Conservation (phyloP, 2,797 vertebrate species). For the Scyliorhinus canicula region DNA sequence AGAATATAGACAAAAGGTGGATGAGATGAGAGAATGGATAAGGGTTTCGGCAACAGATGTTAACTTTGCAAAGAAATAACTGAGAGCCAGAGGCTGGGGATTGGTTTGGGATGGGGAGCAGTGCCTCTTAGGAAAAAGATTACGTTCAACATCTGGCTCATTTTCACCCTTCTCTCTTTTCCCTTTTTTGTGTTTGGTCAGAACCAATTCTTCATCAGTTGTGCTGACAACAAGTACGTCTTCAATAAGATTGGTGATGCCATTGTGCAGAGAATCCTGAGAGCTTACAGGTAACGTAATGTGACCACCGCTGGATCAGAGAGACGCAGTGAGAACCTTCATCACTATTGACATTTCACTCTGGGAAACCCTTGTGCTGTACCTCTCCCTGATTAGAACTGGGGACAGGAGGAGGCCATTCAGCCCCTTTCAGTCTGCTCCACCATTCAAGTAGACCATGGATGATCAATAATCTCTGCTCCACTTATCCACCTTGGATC, state of each 20-base stretch:
- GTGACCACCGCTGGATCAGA: too few relatives aligned
- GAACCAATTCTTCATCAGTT: conserved; percentile 99
- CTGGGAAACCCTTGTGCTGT: neutral
- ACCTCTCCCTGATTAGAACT: too few relatives aligned
- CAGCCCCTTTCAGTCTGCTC: too few relatives aligned
- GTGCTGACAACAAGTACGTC: conserved; percentile 80
- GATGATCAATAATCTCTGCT: neutral
- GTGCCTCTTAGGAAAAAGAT: neutral
- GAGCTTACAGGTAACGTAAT: conserved; percentile 73
- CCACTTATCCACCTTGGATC: neutral
- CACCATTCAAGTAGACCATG: too few relatives aligned
- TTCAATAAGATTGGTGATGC: conserved; percentile 88
- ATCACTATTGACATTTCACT: neutral
- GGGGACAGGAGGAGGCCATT: neutral
- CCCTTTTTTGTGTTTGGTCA: conserved; percentile 45
- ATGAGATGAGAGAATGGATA: neutral
- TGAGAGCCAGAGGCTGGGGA: neutral
- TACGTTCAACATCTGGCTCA: neutral
- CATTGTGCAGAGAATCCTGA: conserved; percentile 80
- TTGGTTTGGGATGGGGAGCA: neutral
- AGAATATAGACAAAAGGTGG: too few relatives aligned
- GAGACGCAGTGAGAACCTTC: too few relatives aligned
- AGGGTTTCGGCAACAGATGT: neutral
- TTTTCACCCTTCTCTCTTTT: neutral
- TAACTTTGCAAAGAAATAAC: neutral